A percentile compares a stretch with the other conserved stretches of the same genome.
Conservation (phyloP, 1,140 invertebrate species). For the Drosophila melanogaster region Release_6_plus_ISO1_MT NT_037436.4:6988501-6989000, state of each 20-base stretch:
- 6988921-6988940: conserved; percentile 84
- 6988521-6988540: conserved; percentile 5
- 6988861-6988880: conserved; percentile 28
- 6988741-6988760: conserved; percentile 54
- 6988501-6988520: conserved; percentile 54
- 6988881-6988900: conserved; percentile 59
- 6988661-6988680: conserved; percentile 24
- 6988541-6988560: conserved; percentile 16
- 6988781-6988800: conserved; percentile 60
- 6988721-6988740: conserved; percentile 67
- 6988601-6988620: conserved; percentile 69
- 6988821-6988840: no score
- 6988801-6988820: conserved; percentile 25
- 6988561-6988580: conserved; percentile 70
- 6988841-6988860: conserved; percentile 23
- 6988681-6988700: conserved; percentile 30
- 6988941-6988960: conserved; percentile 81
- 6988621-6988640: conserved; percentile 50
- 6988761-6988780: conserved; percentile 81
- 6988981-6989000: conserved; percentile 33
- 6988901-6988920: conserved; percentile 82
- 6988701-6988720: conserved; percentile 24
- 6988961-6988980: conserved; percentile 36
- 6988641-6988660: conserved; percentile 43
- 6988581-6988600: conserved; percentile 82